Conservation (phyloP, 2,113 vertebrate genomes). For the Aythya baeri region DNA sequence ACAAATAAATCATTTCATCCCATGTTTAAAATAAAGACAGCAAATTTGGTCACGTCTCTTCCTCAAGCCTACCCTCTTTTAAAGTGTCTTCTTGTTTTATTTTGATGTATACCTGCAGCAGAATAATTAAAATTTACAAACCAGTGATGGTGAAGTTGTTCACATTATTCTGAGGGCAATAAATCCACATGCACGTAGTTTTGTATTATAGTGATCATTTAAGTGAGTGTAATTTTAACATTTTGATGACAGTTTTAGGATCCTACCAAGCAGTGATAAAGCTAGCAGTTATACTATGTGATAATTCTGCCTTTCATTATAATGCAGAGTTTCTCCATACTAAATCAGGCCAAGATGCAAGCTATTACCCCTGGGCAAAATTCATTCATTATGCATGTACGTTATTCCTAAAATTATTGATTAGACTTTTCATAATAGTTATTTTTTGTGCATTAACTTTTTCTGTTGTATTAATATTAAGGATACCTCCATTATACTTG, state of each 20-base stretch:
- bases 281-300: conserved; percentile 79
- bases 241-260: conserved; percentile 79
- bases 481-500: conserved; percentile 85
- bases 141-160: conserved; percentile 15
- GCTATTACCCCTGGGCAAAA: conserved; percentile 86
- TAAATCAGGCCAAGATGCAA: conserved; percentile 85
- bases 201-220: conserved; percentile 46
- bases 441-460: conserved; percentile 92
- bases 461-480: conserved; percentile 84
- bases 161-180: conserved; percentile 33
- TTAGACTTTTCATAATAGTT: conserved; percentile 88
- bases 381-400: conserved; percentile 90
- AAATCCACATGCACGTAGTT: conserved; percentile 31
- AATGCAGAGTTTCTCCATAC: conserved; percentile 80
- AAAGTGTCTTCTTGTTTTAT: conserved; percentile 16
- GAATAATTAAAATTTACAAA: conserved; percentile 56
- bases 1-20: neutral
- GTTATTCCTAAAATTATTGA: conserved; percentile 93
- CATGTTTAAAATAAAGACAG: neutral
- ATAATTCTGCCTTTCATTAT: conserved; percentile 84
- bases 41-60: neutral
- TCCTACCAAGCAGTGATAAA: conserved; percentile 76
- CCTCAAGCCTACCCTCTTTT: neutral
- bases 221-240: conserved; percentile 63
- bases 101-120: conserved; percentile 38